Evolutionary conservation across 2,113 vertebrate genomes (phyloP).

Genomic region (Perca fluviatilis): DNA sequence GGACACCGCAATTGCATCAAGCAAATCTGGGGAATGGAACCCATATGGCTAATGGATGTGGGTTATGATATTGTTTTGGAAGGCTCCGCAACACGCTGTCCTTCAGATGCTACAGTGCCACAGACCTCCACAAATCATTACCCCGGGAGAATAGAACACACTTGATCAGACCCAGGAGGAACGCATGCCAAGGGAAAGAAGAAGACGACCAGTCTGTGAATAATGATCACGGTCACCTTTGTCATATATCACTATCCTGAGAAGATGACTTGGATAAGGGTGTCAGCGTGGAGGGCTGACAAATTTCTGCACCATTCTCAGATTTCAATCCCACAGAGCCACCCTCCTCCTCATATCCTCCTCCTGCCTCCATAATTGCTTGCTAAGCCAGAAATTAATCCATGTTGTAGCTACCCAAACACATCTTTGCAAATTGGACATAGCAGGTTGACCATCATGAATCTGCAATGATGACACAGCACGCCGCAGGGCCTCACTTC

Average conservation of each 20-base stretch:
- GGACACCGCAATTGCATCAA: slow-evolving; percentile 64
- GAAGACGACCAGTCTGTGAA: slow-evolving; percentile 58
- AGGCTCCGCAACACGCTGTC: slow-evolving; percentile 53
- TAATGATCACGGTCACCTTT: slow-evolving; percentile 80
- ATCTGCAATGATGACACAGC: slow-evolving; percentile 57
- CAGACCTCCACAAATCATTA: slow-evolving; percentile 72
- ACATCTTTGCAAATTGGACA: slow-evolving; percentile 44
- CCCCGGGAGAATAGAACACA: slow-evolving; percentile 58
- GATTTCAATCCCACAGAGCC: slow-evolving; percentile 45
- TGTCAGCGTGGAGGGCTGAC: slow-evolving; percentile 68
- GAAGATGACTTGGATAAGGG: slow-evolving; percentile 72
- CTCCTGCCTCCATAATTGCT: slow-evolving; percentile 43
- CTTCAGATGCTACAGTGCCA: slow-evolving; percentile 66
- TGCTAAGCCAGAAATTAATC: slow-evolving; percentile 61
- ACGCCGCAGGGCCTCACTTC: not conserved
- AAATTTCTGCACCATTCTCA: slow-evolving; percentile 64
- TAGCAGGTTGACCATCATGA: slow-evolving; percentile 38
- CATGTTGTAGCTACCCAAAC: slow-evolving; percentile 37
- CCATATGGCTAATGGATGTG: slow-evolving; percentile 77
- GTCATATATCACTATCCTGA: slow-evolving; percentile 71
- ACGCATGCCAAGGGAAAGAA: slow-evolving; percentile 44
- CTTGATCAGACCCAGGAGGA: slow-evolving; percentile 67
- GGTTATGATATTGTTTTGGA: slow-evolving; percentile 77
- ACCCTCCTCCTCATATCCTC: not conserved
- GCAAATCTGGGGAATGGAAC: slow-evolving; percentile 68